Evolutionary conservation across 2,888 invertebrate genomes (phyloP).

Genomic region (Agrotis segetum): DNA sequence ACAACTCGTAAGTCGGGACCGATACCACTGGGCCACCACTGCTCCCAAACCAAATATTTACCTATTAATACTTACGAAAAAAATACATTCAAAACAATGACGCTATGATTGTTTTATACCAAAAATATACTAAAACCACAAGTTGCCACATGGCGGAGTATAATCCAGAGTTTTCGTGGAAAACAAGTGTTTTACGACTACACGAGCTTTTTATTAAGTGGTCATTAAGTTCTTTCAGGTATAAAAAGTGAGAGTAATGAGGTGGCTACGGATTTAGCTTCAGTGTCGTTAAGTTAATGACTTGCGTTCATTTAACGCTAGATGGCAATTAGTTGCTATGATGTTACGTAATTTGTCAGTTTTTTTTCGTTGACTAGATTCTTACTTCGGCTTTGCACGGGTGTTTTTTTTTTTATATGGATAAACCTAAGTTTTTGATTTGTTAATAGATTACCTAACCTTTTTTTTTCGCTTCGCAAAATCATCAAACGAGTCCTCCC

Average conservation of each 20-base stretch:
- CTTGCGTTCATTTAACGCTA: neutral
- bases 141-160: constrained; percentile 45
- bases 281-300: constrained; percentile 35
- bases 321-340: constrained; percentile 15
- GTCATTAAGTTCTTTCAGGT: constrained; percentile 50
- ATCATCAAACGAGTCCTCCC: too few relatives aligned
- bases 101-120: constrained; percentile 7
- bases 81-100: neutral
- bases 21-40: too few relatives aligned
- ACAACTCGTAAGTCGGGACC: too few relatives aligned
- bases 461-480: too few relatives aligned
- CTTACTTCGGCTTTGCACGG: too few relatives aligned
- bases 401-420: too few relatives aligned
- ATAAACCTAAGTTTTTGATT: too few relatives aligned
- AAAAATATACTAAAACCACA: constrained; percentile 5
- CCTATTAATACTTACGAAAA: too few relatives aligned
- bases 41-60: too few relatives aligned
- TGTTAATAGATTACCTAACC: too few relatives aligned
- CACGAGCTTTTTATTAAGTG: constrained; percentile 65
- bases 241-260: constrained; percentile 57
- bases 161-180: constrained; percentile 56
- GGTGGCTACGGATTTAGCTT: constrained; percentile 22
- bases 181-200: constrained; percentile 47
- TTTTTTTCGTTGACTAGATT: neutral
- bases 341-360: constrained; percentile 7